Conservation (phyloP, 2,888 invertebrate genomes). For the Pherbina coryleti region DNA sequence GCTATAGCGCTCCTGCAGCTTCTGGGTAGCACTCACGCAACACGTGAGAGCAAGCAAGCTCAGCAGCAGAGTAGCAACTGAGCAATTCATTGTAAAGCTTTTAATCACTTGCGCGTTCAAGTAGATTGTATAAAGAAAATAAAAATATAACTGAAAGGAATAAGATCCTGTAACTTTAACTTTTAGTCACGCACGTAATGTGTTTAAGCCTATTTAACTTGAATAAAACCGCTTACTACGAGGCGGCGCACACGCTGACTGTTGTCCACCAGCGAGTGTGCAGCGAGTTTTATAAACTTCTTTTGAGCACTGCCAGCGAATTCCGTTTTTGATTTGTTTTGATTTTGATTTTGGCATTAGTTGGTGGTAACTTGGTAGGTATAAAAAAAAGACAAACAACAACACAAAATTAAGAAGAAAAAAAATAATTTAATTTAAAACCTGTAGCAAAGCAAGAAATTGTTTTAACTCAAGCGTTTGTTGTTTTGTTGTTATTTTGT, state of each 20-base stretch:
- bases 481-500: no score
- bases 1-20: slow-evolving; percentile 78
- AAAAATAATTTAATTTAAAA: not conserved
- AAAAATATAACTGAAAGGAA: not conserved
- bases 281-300: slow-evolving; percentile 55
- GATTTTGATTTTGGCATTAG: not conserved
- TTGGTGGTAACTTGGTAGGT: not conserved
- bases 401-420: slow-evolving; percentile 5
- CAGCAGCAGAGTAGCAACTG: not conserved
- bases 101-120: not conserved
- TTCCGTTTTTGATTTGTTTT: slow-evolving; percentile 6
- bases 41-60: not conserved
- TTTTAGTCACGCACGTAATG: not conserved
- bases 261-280: slow-evolving; percentile 45
- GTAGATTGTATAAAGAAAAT: no score
- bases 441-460: slow-evolving; percentile 9
- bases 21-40: slow-evolving; percentile 61
- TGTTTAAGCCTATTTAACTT: not conserved
- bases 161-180: not conserved
- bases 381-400: not conserved
- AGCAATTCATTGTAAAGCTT: not conserved
- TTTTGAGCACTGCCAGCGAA: not conserved
- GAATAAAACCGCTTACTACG: slow-evolving; percentile 13
- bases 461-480: not conserved
- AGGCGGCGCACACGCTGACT: slow-evolving; percentile 50